Evolutionary conservation across 2,797 vertebrate genomes (phyloP), one percentile per base, ranked within the genome.

Genomic region (Champsocephalus esox): DNA sequence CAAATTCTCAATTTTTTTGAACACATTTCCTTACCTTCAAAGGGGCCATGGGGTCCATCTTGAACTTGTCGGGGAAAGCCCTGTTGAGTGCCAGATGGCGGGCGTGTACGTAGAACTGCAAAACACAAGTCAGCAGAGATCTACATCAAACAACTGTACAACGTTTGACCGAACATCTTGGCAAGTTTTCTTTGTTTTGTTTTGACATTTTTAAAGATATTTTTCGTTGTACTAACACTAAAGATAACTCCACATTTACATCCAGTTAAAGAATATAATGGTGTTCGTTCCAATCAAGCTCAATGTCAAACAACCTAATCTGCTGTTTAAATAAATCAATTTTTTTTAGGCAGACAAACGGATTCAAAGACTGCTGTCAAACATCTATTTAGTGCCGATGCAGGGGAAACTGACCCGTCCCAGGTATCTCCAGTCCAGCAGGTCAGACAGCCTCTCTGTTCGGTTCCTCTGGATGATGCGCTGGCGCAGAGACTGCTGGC

Each of bases 341-440:
- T 38, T 38, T 38, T 28, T 38, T 6, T 7, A 38, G 1, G 34
- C 34, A 9, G 28, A 38, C 34, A 38, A 38, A 38, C 34, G 8
- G 6, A 38, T 9, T 38, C 6, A 38, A 6, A 9, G 34, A 38
- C 41, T 34, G 52, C 17, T 28, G 24, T 51, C 12, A 63, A 65
- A 63, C 43, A 34, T 16, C 9, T 48, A 2, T 19, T 12, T 13
- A 13, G n/a, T 63, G 63, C 34, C 12, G 41, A 41, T 57, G 57
- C 17, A 21, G 12, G 41, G 55, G 50, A 67, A 46, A 89, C 96
- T 61, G 75, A 99, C 98, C 94, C 96, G 94, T 79, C 96, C 97
- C 34, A 99, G 94, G 83, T 97, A 99, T 94, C 95, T 96, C 98
- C 98, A 99, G 89, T 99, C 97, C 86, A 99, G 90, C 55, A 99